Evolutionary conservation across 2,797 vertebrate genomes (phyloP).

Genomic region (Anabacerthia variegaticeps): DNA sequence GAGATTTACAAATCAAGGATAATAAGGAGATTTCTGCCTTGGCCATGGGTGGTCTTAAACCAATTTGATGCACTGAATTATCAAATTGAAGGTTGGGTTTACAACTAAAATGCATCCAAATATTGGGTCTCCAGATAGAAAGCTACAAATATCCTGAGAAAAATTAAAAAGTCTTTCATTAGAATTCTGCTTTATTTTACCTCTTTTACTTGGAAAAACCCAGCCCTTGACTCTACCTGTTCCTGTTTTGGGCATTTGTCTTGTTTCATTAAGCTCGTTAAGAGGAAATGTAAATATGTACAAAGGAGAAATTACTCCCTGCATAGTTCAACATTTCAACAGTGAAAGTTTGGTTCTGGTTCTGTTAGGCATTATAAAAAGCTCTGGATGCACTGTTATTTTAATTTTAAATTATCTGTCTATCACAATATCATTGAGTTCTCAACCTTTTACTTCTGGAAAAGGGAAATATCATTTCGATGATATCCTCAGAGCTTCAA

Average conservation of each 20-base stretch:
- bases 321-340: not conserved
- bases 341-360: slow-evolving; percentile 21
- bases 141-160: not conserved
- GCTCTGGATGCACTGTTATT: not conserved
- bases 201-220: not conserved
- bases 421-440: slow-evolving; percentile 7
- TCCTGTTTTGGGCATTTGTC: not conserved
- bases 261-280: not conserved
- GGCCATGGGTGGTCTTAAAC: not conserved
- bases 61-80: not conserved
- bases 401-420: slow-evolving; percentile 35
- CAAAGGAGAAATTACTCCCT: not conserved
- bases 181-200: not conserved
- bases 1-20: not conserved
- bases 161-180: not conserved
- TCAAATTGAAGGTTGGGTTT: not conserved
- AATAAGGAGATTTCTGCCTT: not conserved
- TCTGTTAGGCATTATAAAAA: slow-evolving; percentile 26
- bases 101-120: not conserved
- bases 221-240: not conserved
- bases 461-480: slow-evolving; percentile 16
- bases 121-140: not conserved
- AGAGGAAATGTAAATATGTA: not conserved
- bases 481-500: not conserved
- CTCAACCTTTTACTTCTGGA: not conserved